phyloP scores from a whole-genome alignment of 1,140 invertebrate genomes.

The Leptonema lineaticorne region DNA sequence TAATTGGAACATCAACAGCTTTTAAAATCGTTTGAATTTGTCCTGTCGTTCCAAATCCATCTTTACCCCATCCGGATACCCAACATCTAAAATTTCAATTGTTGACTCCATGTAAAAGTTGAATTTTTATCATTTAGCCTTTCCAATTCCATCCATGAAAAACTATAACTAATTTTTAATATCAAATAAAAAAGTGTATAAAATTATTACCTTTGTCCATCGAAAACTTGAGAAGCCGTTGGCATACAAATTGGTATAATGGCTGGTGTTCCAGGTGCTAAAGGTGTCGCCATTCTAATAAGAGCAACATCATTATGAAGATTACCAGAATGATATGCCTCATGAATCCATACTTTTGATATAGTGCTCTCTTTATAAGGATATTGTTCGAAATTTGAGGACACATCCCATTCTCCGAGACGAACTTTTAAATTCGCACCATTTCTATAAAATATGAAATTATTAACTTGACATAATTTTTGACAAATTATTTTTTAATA shows the following conservation, averaged over 20 bases:
- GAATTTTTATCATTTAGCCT: too few species aligned
- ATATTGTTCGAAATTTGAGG: constrained; percentile 59
- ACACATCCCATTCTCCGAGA: constrained; percentile 68
- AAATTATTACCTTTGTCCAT: constrained; percentile 58
- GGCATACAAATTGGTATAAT: constrained; percentile 72
- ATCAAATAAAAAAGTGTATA: too few species aligned
- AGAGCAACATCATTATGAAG: constrained; percentile 71
- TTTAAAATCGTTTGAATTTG: constrained; percentile 67
- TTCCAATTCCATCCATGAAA: not conserved
- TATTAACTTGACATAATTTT: not conserved
- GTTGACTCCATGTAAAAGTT: too few species aligned
- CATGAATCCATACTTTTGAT: constrained; percentile 61
- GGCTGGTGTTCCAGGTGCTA: constrained; percentile 60
- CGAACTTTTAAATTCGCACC: constrained; percentile 58
- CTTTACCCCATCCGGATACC: constrained; percentile 80
- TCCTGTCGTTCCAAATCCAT: constrained; percentile 67
- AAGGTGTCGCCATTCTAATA: constrained; percentile 57
- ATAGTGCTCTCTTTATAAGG: constrained; percentile 61
- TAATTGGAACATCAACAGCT: constrained; percentile 70
- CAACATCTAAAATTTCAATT: constrained; percentile 57
- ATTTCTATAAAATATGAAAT: constrained; percentile 38
- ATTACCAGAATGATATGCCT: constrained; percentile 63
- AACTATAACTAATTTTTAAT: not conserved
- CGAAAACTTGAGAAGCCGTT: constrained; percentile 53
- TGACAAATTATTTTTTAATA: not conserved